Evolutionary conservation across 2,797 vertebrate genomes (phyloP).

Genomic region (Bucorvus abyssinicus): DNA sequence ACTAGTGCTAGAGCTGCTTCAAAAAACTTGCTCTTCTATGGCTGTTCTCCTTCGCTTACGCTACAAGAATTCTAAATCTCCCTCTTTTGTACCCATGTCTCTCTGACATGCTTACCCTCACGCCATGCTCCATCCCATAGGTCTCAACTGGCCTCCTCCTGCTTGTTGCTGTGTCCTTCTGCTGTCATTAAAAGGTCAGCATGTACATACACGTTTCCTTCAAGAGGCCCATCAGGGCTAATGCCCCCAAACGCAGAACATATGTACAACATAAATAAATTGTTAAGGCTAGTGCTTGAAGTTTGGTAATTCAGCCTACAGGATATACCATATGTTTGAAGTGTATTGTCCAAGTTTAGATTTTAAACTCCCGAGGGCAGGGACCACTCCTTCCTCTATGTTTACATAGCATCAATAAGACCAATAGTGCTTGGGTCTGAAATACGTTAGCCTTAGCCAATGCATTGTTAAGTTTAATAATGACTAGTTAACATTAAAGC

Average conservation of each 20-base stretch:
- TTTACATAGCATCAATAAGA: conserved; percentile 61
- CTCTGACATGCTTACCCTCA: background rate
- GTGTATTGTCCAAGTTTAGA: conserved; percentile 52
- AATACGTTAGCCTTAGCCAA: conserved; percentile 59
- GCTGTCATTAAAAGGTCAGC: background rate
- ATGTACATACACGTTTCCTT: background rate
- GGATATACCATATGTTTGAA: conserved; percentile 62
- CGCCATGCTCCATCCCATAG: background rate
- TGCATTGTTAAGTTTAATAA: conserved; percentile 64
- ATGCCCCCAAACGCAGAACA: conserved; percentile 4
- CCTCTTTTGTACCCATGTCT: background rate
- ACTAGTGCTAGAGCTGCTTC: conserved; percentile 20
- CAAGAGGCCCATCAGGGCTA: background rate
- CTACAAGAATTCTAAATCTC: background rate
- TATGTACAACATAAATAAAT: conserved; percentile 42
- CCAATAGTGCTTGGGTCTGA: conserved; percentile 45
- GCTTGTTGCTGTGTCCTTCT: background rate
- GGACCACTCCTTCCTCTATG: conserved; percentile 62
- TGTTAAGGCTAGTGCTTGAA: conserved; percentile 49
- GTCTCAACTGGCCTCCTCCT: background rate
- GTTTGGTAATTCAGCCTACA: conserved; percentile 41
- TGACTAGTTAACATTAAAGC: conserved; percentile 46
- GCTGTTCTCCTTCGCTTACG: background rate
- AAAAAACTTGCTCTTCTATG: background rate
- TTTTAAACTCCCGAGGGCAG: conserved; percentile 42